A percentile compares a stretch with the other conserved stretches of the same genome.
These are phyloP conservation scores for Phyllotreta cruciferae DNA, from an alignment of 2,888 invertebrate genomes.

Conservation along the genomic window DNA sequence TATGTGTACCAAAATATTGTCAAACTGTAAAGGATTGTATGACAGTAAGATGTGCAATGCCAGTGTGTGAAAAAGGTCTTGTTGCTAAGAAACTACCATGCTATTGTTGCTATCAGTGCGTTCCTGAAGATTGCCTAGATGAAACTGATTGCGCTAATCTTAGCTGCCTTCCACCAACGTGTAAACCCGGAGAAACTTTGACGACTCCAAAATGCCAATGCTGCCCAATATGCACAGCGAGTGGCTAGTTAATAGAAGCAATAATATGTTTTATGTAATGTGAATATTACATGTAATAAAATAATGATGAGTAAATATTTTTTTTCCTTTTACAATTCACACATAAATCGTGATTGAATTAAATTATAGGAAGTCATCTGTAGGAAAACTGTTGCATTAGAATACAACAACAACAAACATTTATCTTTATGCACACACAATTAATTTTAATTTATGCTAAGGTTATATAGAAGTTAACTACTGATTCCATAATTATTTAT, in stretches of 20 bases:
- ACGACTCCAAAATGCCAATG: constrained; percentile 6
- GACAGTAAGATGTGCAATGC: neutral
- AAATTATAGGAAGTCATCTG: no score
- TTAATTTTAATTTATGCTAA: no score
- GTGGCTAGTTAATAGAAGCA: no score
- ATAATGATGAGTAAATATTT: no score
- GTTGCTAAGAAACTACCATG: constrained; percentile 16
- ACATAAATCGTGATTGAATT: no score
- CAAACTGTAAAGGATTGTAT: constrained; percentile 8
- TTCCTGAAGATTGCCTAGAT: constrained; percentile 7
- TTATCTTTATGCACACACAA: no score
- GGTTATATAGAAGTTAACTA: no score
- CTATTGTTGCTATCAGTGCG: constrained; percentile 16
- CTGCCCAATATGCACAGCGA: neutral
- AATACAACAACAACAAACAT: no score
- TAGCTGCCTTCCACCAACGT: neutral
- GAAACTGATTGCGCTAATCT: constrained; percentile 6
- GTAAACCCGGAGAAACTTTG: constrained; percentile 12
- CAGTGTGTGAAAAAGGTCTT: neutral
- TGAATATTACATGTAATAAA: no score
- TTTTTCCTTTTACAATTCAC: no score
- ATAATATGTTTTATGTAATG: no score
- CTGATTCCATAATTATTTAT: neutral
- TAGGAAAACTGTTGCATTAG: no score
- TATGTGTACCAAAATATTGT: neutral